These are phyloP conservation scores for Nemurella pictetii DNA, from an alignment of 2,888 invertebrate species.

Conservation along the genomic window DNA sequence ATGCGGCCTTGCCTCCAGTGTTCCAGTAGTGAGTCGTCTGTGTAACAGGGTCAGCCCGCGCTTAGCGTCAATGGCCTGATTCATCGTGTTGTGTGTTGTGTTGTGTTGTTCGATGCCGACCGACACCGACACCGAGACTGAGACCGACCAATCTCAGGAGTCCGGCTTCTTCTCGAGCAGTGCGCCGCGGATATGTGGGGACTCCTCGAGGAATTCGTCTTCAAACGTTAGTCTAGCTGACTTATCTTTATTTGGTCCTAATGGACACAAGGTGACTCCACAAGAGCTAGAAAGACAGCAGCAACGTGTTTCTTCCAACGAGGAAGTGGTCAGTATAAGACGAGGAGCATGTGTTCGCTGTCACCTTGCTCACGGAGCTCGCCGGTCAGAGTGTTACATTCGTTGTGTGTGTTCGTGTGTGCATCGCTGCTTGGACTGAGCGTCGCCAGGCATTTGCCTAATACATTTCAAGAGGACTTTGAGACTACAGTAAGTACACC, in stretches of 20 bases:
- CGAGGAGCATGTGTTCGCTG: not conserved
- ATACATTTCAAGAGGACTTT: constrained; percentile 19
- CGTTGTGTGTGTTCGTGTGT: not conserved
- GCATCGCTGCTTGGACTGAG: not conserved
- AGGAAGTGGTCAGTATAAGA: not conserved
- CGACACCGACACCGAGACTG: too few relatives aligned
- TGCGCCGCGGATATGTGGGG: not conserved
- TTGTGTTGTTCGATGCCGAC: not conserved
- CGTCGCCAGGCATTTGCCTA: not conserved
- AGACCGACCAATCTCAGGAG: not conserved
- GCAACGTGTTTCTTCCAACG: not conserved
- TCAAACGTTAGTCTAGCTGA: not conserved
- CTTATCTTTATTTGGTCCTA: not conserved
- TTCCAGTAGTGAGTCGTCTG: not conserved
- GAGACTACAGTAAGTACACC: constrained; percentile 21
- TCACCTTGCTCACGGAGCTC: not conserved
- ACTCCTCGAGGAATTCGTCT: constrained; percentile 5
- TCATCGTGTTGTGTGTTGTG: not conserved
- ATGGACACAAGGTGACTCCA: not conserved
- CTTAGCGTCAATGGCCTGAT: constrained; percentile 13
- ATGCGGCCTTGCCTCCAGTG: constrained; percentile 18
- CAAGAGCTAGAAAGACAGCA: not conserved
- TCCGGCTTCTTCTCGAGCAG: not conserved
- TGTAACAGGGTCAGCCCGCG: constrained; percentile 16
- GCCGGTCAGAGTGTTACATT: not conserved